A percentile compares a stretch with the other conserved stretches of the same genome.
phyloP scores from a whole-genome alignment of 1,140 invertebrate species.

The Leptestheria dahalacensis region DNA sequence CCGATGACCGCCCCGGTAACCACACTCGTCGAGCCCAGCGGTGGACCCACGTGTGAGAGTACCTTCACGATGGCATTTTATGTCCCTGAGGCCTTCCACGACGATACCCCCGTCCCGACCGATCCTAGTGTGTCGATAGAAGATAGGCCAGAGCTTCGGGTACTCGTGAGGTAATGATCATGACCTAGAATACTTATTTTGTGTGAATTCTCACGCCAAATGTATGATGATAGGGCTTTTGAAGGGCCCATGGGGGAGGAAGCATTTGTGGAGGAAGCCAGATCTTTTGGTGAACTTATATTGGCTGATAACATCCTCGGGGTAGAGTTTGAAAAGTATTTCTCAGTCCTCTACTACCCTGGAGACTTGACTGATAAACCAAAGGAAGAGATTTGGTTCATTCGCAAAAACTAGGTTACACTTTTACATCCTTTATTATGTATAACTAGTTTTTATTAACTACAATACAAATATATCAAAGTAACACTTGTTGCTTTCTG shows the following conservation, averaged over 20 bases:
- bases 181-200: slow-evolving; percentile 15
- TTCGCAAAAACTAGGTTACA: not conserved
- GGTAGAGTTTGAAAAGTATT: slow-evolving; percentile 3
- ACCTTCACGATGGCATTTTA: slow-evolving; percentile 29
- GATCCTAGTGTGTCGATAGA: slow-evolving; percentile 25
- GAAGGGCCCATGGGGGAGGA: slow-evolving; percentile 1
- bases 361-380: not conserved
- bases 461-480: not conserved
- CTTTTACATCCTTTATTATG: too few relatives aligned
- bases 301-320: not conserved
- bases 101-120: slow-evolving; percentile 23
- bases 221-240: slow-evolving; percentile 14
- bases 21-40: slow-evolving; percentile 25
- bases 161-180: slow-evolving; percentile 13
- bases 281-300: not conserved
- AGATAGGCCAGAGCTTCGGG: slow-evolving; percentile 14
- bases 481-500: not conserved
- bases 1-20: slow-evolving; percentile 30
- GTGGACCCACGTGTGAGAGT: slow-evolving; percentile 27
- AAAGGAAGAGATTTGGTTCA: slow-evolving; percentile 2
- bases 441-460: not conserved
- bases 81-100: slow-evolving; percentile 23
- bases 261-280: slow-evolving; percentile 2
- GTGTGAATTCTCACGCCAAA: slow-evolving; percentile 10
- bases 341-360: not conserved